A percentile compares a stretch with the other conserved stretches of the same genome.
These are phyloP conservation scores for Hydrolagus colliei DNA, from an alignment of 2,797 vertebrate genomes.

Conservation along the genomic window DNA sequence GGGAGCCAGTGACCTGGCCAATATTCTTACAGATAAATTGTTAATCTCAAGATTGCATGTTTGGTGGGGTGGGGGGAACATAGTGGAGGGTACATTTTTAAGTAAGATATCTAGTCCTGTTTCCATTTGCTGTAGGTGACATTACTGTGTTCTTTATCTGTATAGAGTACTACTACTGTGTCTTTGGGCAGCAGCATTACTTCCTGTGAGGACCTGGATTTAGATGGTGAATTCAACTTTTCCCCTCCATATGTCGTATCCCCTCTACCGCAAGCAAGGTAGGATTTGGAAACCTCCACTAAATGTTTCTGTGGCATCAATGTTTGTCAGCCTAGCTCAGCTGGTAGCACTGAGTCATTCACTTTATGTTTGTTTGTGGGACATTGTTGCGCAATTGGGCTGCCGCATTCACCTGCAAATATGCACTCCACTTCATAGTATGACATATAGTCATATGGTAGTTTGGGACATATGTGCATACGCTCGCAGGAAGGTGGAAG, in stretches of 20 bases:
- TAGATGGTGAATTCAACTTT: slow-evolving; percentile 52
- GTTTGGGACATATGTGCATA: too few relatives aligned
- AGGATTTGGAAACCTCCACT: slow-evolving; percentile 33
- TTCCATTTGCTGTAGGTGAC: not conserved
- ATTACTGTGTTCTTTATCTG: not conserved
- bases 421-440: too few relatives aligned
- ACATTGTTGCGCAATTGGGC: too few relatives aligned
- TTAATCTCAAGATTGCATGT: slow-evolving; percentile 24
- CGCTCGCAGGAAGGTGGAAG: too few relatives aligned
- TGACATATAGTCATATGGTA: too few relatives aligned
- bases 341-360: too few relatives aligned
- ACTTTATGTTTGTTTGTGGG: too few relatives aligned
- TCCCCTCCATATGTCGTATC: slow-evolving; percentile 41
- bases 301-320: too few relatives aligned
- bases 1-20: too few relatives aligned
- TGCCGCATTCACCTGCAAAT: too few relatives aligned
- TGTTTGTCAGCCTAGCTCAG: too few relatives aligned
- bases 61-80: too few relatives aligned
- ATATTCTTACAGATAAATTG: not conserved
- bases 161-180: slow-evolving; percentile 61
- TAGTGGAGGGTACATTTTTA: not conserved
- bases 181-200: slow-evolving; percentile 44
- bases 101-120: not conserved
- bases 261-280: slow-evolving; percentile 51
- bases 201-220: slow-evolving; percentile 61